Evolutionary conservation across 53 echinoderm and acorn worm species (phyloP), one percentile per base, ranked within the genome.

Genomic region (Luidia sarsii): DNA sequence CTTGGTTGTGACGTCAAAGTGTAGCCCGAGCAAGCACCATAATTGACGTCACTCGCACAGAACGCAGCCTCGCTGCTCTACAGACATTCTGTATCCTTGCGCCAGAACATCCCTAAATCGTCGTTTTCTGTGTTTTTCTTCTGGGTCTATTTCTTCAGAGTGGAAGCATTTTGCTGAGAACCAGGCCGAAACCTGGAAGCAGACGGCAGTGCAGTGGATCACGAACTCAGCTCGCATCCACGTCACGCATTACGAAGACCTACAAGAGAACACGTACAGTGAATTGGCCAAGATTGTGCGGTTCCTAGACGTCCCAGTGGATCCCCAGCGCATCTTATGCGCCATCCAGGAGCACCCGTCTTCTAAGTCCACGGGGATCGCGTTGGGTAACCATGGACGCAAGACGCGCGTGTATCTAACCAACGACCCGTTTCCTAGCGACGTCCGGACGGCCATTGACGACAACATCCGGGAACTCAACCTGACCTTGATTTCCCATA

Each of bases 361-460:
- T 23, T 92, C 92, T 22, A 49, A 73, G 54, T 52, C 85, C 28
- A 92, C 92, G 18, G 88, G 92, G 24, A 33, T 82, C n/a, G 56
- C 75, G 24, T 88, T 92, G 14, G 92, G 92, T 1, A 92, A 88
- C 79, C 86, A 86, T 24, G 89, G 86, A 1, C 52, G 77, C 15
- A 86, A 89, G 51, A 89, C 92, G 3, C 70, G 92, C 10, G 86
- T 71, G 8, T 89, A 89, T 38, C 46, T 89, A 1, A 89, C 92
- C 0, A 48, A 80, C 11, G 62, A 86, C 48, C 86, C 86, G 16
- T 86, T 86, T 27, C 49, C 79, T 22, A 35, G 29, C 52, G 57
- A 59, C 10, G 24, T 79, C 24, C 50, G 80, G 55, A 57, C 48
- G 54, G 9, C 46, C 13, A 48, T 86, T 2, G 69, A 80, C 54